These are phyloP conservation scores for Megamerina dolium DNA, from an alignment of 2,888 invertebrate species.

Conservation along the genomic window DNA sequence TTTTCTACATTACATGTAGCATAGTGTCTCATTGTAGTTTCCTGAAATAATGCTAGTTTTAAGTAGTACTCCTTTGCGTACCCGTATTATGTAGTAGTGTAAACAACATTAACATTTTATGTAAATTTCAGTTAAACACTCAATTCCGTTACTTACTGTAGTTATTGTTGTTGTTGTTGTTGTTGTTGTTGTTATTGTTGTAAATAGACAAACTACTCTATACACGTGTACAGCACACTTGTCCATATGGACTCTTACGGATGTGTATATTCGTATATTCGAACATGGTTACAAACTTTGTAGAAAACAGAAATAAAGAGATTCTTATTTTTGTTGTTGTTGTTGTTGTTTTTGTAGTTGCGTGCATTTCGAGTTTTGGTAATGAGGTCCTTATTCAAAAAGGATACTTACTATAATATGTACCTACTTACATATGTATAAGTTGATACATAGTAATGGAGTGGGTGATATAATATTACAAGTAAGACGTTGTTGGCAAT, in stretches of 20 bases:
- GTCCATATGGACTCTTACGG: background rate
- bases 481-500: too few relatives aligned
- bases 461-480: too few relatives aligned
- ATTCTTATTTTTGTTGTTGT: too few relatives aligned
- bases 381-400: slow-evolving; percentile 1
- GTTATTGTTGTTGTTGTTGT: too few relatives aligned
- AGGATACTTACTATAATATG: background rate
- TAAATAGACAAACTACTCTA: background rate
- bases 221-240: background rate
- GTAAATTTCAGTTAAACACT: slow-evolving; percentile 16
- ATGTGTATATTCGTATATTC: too few relatives aligned
- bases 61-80: background rate
- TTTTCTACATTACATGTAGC: background rate
- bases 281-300: too few relatives aligned
- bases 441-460: too few relatives aligned
- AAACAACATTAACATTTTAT: slow-evolving; percentile 15
- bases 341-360: too few relatives aligned
- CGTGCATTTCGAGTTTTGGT: background rate
- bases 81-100: background rate
- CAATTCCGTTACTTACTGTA: slow-evolving; percentile 6
- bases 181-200: background rate
- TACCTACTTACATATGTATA: too few relatives aligned
- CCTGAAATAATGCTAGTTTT: too few relatives aligned
- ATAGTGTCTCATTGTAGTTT: too few relatives aligned
- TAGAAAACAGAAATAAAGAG: too few relatives aligned